A percentile compares a stretch with the other conserved stretches of the same genome.
phyloP scores from a whole-genome alignment of 2,888 invertebrate species.

The Andrena bicolor region DNA sequence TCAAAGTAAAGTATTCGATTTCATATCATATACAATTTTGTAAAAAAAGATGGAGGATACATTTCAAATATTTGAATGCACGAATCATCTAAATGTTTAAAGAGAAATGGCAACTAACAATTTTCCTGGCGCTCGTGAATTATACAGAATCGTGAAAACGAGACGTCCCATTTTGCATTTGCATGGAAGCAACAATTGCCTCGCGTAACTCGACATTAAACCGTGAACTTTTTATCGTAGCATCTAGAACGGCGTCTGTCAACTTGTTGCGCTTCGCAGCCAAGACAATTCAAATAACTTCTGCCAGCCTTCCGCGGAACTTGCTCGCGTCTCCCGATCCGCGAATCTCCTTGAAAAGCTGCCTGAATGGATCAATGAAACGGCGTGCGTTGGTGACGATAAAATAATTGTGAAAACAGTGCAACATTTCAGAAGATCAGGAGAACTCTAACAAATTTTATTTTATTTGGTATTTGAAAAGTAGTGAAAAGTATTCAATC shows the following conservation, averaged over 20 bases:
- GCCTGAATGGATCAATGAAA: conserved; percentile 26
- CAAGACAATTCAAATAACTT: conserved; percentile 57
- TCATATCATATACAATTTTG: neutral
- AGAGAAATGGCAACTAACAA: neutral
- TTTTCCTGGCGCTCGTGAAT: neutral
- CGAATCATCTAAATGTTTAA: neutral
- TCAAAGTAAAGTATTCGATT: neutral
- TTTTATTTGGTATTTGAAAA: no score
- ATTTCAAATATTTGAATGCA: neutral
- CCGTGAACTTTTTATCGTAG: conserved; percentile 54
- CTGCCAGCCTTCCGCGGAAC: conserved; percentile 24
- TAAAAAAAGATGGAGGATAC: neutral
- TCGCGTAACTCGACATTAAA: conserved; percentile 50
- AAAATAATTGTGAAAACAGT: neutral
- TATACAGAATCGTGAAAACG: conserved; percentile 20
- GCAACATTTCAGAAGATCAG: neutral
- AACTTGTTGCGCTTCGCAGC: conserved; percentile 55
- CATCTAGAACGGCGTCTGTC: conserved; percentile 56
- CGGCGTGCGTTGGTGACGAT: neutral
- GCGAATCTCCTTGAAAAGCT: conserved; percentile 25
- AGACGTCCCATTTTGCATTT: conserved; percentile 34
- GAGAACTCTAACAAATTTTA: no score
- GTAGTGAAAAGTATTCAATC: no score
- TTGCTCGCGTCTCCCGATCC: conserved; percentile 36
- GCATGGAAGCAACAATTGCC: conserved; percentile 29